A percentile compares a stretch with the other conserved stretches of the same genome.
These are phyloP conservation scores for Epizoanthus ramosus DNA, from an alignment of 92 coral and sea anemone genomes.

Conservation along the genomic window DNA sequence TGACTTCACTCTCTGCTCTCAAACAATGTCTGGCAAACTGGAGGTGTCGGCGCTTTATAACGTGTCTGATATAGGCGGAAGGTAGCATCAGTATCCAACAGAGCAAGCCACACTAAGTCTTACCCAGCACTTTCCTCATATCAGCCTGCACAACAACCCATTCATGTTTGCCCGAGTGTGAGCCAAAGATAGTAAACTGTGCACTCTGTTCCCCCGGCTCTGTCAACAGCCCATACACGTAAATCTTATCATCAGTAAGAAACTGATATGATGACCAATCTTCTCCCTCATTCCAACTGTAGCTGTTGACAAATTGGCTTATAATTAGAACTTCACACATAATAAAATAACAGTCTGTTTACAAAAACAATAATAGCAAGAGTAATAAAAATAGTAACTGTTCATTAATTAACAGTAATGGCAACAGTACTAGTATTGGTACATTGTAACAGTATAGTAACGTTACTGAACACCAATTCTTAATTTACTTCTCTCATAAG, in stretches of 20 bases:
- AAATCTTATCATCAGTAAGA: constrained; percentile 62
- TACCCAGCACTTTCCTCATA: constrained; percentile 76
- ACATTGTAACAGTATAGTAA: no score
- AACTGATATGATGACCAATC: constrained; percentile 79
- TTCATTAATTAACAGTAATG: no score
- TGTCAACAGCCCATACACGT: constrained; percentile 93
- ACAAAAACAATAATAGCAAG: no score
- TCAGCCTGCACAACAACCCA: constrained; percentile 93
- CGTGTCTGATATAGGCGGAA: no score
- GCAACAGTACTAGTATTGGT: no score
- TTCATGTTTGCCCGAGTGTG: constrained; percentile 69
- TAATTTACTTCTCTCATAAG: no score
- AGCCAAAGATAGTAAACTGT: constrained; percentile 86
- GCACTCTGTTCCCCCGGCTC: constrained; percentile 93
- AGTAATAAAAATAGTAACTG: no score
- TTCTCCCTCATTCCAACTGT: constrained; percentile 96
- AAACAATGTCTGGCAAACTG: no score
- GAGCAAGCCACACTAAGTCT: background rate
- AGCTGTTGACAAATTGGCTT: constrained; percentile 52
- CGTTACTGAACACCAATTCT: no score
- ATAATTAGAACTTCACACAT: background rate
- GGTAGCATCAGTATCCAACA: no score
- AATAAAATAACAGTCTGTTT: background rate
- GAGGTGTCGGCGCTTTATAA: no score
- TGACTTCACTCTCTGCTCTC: no score